Percentiles rank a stretch among this genome's conserved stretches.
phyloP scores from a whole-genome alignment of 2,888 invertebrate genomes.

The Acanthococcus lagerstroemiae region DNA sequence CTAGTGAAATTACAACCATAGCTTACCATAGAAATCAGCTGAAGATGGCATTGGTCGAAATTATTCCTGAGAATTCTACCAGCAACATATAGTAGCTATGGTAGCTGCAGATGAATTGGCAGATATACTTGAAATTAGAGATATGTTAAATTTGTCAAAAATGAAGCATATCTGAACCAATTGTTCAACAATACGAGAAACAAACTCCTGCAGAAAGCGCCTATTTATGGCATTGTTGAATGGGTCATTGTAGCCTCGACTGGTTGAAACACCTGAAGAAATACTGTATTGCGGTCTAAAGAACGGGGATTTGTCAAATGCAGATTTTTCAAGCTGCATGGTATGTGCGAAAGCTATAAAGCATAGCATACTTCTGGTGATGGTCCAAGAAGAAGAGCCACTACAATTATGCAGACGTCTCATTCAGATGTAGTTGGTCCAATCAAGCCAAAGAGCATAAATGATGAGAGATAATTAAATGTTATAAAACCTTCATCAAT shows the following conservation, averaged over 20 bases:
- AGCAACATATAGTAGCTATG: not conserved
- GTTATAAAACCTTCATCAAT: not conserved
- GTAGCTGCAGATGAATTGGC: not conserved
- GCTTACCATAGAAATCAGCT: too few species aligned
- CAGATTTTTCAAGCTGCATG: not conserved
- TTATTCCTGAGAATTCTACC: too few species aligned
- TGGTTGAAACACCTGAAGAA: not conserved
- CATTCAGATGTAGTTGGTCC: not conserved
- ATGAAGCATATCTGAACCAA: not conserved
- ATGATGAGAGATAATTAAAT: not conserved
- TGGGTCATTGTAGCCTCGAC: not conserved
- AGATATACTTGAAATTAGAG: not conserved
- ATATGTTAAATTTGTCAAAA: not conserved
- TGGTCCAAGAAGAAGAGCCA: not conserved
- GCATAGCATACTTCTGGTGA: not conserved
- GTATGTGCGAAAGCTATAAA: not conserved
- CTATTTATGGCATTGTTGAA: not conserved
- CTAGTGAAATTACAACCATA: too few species aligned
- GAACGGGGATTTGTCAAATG: not conserved
- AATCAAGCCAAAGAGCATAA: not conserved
- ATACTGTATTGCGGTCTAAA: not conserved
- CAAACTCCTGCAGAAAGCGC: not conserved
- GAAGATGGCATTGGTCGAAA: too few species aligned
- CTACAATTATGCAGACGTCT: not conserved
- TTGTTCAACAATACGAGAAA: not conserved